Base-by-base conservation (phyloP, 2,888 invertebrate species). In the Acleris cristana region DNA sequence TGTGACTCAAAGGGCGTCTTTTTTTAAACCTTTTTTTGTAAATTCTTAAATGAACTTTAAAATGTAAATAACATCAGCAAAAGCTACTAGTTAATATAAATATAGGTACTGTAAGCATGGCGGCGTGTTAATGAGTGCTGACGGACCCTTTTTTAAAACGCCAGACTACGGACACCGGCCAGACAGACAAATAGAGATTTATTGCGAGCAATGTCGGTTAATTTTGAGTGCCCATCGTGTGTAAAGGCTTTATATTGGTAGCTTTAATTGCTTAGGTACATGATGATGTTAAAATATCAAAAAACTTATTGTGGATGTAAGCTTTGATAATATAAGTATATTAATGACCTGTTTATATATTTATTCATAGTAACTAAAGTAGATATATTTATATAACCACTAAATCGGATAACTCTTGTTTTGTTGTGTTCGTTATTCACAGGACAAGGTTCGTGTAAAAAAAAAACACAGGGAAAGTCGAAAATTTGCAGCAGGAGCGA, bases 201-300 rank as follows among this genome's bases (percentile, higher is more conserved):
- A 81, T 78, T 73, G 74, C 72, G 79, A 75, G 85, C 86, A 86
- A 85, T 86, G 82, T 78, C 72, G 77, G 79, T 79, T 86, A 84
- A 86, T 85, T 86, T 82, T 72, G 70, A 45, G 76, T 64, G 18
- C 52, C 23, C 18, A 48, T 48, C 5, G 18, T 48, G n/a, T 48
- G 48, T 18, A n/a, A n/a, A n/a, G 18, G 40, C 40, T 40, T 8
- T 48, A 18, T 16, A 18, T 48, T 8, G n/a, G 18, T n/a, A 48
- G 48, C 18, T 48, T 8, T n/a, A 48, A 48, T 48, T 48, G 40
- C 40, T 40, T 12, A n/a, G n/a, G n/a, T n/a, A 14, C 40, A 14
- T 40, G 40, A 10, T 45, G 45, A 45, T 48, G 7, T 48, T 48
- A 48, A 48, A 18, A 40, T 10, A 40, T 3, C 7, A 26, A 26